Base-by-base conservation (phyloP, 2,113 vertebrate genomes). In the Regulus satrapa region DNA sequence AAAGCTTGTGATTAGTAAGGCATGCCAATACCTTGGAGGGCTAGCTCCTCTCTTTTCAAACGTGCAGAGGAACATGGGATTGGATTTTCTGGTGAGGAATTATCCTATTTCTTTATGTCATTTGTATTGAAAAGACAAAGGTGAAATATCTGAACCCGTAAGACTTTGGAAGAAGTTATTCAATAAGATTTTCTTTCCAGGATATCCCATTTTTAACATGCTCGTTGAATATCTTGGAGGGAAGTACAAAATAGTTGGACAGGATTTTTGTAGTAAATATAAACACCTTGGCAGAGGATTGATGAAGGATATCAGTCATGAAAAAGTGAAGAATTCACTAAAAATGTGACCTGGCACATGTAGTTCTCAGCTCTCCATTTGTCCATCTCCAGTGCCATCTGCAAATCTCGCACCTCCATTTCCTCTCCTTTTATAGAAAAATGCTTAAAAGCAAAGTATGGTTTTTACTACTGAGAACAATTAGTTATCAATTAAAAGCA, bases 1-100 rank as follows among this genome's bases (percentile, higher is more conserved):
- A 95, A 95, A 94, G 86, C 45, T 49, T 81, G 20, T 85, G 78
- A 91, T 91, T 77, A 92, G 55, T 40, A 75, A 89, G 72, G 45
- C 63, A 74, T 52, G 48, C 51, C 73, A 64, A 26, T 86, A 55
- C 23, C 67, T 88, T 85, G 61, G 75, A 91, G 66, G 66, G 62
- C 52, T 48, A 52, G 41, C 51, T 94, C 8, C 85, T 58, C 0
- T 88, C 77, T 83, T 56, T 76, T 34, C 76, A 63, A 52, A 66
- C 0, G 5, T 69, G 55, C 41, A 38, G 58, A 71, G 54, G 66
- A 74, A 18, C 41, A 25, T 2, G 2, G 34, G 29, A 31, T 61
- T 58, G 49, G 29, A 82, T 76, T 26, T 55, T 52, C 51, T 55
- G 56, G 58, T 40, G 26, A 71, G 46, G 72, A 89, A 46, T 46